Percentiles rank a stretch among this genome's conserved stretches.
phyloP scores from a whole-genome alignment of 2,113 vertebrate species.

The Sitta europaea region DNA sequence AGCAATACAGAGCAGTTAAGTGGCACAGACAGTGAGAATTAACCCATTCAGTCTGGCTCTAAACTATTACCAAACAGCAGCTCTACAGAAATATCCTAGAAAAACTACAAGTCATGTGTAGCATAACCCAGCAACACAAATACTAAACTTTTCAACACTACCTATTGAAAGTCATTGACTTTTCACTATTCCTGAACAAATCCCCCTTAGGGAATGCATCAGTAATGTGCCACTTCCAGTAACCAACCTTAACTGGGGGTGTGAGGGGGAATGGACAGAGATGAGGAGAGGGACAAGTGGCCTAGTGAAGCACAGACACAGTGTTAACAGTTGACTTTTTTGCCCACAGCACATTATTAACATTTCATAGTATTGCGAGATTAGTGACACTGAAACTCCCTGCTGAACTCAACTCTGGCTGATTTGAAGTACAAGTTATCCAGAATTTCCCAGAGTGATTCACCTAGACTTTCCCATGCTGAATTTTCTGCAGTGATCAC shows the following conservation, averaged over 20 bases:
- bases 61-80: background rate
- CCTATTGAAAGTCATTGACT: background rate
- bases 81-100: background rate
- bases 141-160: background rate
- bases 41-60: background rate
- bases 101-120: background rate
- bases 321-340: background rate
- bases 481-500: too few relatives aligned
- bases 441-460: background rate
- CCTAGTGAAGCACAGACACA: background rate
- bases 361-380: background rate
- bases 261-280: fast-evolving
- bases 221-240: background rate
- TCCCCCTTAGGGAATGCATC: background rate
- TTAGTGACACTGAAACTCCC: background rate
- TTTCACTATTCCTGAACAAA: background rate
- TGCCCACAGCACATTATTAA: background rate
- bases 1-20: background rate
- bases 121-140: background rate
- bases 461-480: background rate
- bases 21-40: background rate
- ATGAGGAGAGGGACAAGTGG: background rate
- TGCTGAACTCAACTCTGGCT: background rate
- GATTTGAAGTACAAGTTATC: background rate
- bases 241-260: background rate